Conservation (phyloP, 2,113 vertebrate genomes). For the Bubo blakistoni region DNA sequence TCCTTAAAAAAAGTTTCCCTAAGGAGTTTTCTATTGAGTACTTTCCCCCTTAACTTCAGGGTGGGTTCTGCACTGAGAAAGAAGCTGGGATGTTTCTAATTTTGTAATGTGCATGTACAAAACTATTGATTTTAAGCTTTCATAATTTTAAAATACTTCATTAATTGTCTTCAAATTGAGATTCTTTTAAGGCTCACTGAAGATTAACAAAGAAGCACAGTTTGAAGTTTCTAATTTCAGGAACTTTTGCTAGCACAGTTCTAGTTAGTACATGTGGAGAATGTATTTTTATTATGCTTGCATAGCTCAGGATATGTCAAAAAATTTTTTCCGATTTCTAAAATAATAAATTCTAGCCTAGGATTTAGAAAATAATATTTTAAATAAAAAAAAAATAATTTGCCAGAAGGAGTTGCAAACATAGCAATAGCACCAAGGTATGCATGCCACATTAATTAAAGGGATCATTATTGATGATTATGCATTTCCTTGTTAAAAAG, state of each 20-base stretch:
- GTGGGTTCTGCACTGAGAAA: not conserved
- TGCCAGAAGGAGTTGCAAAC: not conserved
- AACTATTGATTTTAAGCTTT: not conserved
- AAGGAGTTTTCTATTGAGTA: not conserved
- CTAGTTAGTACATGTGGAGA: not conserved
- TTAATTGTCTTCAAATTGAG: conserved; percentile 2
- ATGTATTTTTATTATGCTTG: not conserved
- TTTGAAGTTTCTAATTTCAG: conserved; percentile 11
- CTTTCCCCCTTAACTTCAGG: not conserved
- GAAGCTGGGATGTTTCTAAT: not conserved
- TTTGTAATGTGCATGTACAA: not conserved
- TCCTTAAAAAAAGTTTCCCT: not conserved
- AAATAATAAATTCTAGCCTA: not conserved
- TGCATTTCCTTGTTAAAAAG: not conserved
- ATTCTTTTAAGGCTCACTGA: not conserved
- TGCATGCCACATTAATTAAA: not conserved
- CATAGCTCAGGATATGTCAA: not conserved
- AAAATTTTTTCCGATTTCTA: not conserved
- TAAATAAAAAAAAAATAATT: not conserved
- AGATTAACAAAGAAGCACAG: not conserved
- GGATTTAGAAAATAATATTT: not conserved
- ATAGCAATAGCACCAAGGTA: not conserved
- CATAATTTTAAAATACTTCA: not conserved
- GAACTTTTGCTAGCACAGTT: not conserved
- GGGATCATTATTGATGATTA: not conserved